Evolutionary conservation across 2,888 invertebrate genomes (phyloP).

Genomic region (Phaedon cochleariae): DNA sequence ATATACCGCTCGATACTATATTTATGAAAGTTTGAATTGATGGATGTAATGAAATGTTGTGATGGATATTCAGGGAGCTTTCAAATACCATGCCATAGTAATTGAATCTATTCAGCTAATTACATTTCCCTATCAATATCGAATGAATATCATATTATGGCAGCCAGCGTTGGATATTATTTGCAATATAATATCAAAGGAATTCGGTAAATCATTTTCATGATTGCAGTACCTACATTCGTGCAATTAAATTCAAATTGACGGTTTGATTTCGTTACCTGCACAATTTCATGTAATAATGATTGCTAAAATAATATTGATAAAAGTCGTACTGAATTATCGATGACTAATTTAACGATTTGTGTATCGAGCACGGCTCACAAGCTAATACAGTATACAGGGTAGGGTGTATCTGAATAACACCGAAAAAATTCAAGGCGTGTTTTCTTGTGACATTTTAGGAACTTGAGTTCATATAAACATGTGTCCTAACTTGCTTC

Average conservation of each 20-base stretch:
- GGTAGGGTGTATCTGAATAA: no score
- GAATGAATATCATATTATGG: constrained; percentile 10
- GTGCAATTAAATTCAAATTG: no score
- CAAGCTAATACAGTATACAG: no score
- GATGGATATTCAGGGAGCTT: constrained; percentile 18
- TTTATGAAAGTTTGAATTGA: neutral
- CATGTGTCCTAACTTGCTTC: no score
- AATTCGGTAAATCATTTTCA: neutral
- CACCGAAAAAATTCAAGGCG: no score
- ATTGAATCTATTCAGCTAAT: constrained; percentile 35
- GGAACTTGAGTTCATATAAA: no score
- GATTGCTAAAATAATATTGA: neutral
- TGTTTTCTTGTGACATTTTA: no score
- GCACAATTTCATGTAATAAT: neutral
- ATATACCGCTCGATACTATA: neutral
- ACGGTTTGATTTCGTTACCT: neutral
- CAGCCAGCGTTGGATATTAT: neutral
- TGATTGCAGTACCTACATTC: neutral
- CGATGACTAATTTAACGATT: no score
- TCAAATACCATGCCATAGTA: constrained; percentile 22
- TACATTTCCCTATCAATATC: constrained; percentile 28
- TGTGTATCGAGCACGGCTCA: no score
- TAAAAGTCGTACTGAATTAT: neutral
- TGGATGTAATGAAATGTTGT: constrained; percentile 17
- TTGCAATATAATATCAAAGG: neutral